phyloP scores from a whole-genome alignment of 1,140 invertebrate species.

The Ruditapes philippinarum region DNA sequence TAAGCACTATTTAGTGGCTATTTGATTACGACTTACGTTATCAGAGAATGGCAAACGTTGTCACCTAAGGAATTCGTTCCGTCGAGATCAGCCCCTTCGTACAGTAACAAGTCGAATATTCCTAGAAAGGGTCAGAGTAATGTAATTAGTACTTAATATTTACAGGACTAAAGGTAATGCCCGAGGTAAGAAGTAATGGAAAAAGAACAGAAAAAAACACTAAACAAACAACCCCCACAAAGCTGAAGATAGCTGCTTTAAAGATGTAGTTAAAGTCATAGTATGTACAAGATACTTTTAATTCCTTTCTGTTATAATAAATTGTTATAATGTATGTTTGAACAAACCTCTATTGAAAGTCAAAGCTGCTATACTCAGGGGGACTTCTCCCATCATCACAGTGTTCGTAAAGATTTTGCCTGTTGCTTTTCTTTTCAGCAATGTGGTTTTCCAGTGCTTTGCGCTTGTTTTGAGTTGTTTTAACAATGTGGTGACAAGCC shows the following conservation, averaged over 20 bases:
- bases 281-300: background rate
- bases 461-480: background rate
- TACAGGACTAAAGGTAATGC: too few species aligned
- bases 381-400: constrained; percentile 80
- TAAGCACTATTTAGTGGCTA: background rate
- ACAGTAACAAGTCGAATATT: constrained; percentile 70
- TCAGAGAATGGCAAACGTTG: constrained; percentile 75
- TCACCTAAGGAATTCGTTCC: constrained; percentile 70
- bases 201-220: too few species aligned
- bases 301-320: too few species aligned
- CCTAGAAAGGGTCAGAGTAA: background rate
- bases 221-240: too few species aligned
- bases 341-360: constrained; percentile 68
- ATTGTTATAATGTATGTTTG: too few species aligned
- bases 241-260: too few species aligned
- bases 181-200: too few species aligned
- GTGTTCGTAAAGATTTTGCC: constrained; percentile 75
- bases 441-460: constrained; percentile 5
- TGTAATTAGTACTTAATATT: too few species aligned
- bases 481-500: constrained; percentile 24
- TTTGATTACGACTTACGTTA: constrained; percentile 58
- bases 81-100: constrained; percentile 65
- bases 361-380: constrained; percentile 74
- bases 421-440: constrained; percentile 67
- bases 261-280: background rate